Base-by-base conservation (phyloP, 2,113 vertebrate species). In the Greenwoodochromis staneri region DNA sequence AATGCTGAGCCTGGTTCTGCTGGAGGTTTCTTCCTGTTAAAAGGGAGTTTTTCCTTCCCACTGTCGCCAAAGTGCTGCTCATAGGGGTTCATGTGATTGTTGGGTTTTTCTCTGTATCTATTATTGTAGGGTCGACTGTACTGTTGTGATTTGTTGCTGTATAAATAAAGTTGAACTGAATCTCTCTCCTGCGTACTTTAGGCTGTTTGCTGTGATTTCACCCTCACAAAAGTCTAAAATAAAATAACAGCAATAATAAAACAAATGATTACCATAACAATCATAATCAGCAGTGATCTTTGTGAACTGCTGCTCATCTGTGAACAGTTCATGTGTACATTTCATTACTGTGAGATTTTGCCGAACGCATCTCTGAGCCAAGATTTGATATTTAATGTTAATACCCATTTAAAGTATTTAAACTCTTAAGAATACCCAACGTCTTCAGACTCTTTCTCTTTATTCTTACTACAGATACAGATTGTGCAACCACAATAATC, bases 61-160 rank as follows among this genome's bases (percentile, higher is more conserved):
- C 59, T 7, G 59, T 63, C 2, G 0, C 59, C 59, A 34, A 19
- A 63, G 59, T 19, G 59, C 59, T 63, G 29, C 9, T 63, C 59
- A 34, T 0, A 61, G 16, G 16, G 5, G 16, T 2, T 61, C 8
- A 61, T 10, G 0, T 34, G 57, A 34, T 61, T 34, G 29, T 34
- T 3, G 5, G 5, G 57, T 19, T 0, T 59, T 4, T 61, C 16
- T 34, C 57, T 34, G 57, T 29, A 2, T 16, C 0, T 4, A 1
- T 61, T 61, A 4, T 61, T 61, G 29, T 10, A 61, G 57, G 51
- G 9, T 61, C 29, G 6, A 3, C 57, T 17, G 9, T 34, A 34
- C 29, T 61, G 57, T 19, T 61, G 57, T 61, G 29, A 10, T 10
- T 59, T 59, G 24, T 0, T 3, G 55, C 29, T 61, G 57, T 10